Evolutionary conservation across 2,888 invertebrate species (phyloP).

Genomic region (Boloria euphrosyne): DNA sequence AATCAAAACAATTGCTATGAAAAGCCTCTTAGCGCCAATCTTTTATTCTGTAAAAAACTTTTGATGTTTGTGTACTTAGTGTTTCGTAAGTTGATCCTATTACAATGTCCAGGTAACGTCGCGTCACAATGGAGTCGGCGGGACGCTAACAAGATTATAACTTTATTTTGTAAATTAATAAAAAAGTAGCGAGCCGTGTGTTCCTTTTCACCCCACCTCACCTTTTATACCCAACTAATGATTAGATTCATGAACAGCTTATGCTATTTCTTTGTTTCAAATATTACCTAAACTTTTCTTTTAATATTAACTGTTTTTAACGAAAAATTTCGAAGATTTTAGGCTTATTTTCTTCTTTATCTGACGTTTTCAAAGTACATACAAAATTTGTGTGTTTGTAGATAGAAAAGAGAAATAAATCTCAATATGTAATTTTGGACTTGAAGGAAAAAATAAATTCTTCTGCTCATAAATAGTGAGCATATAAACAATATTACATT

Average conservation of each 20-base stretch:
- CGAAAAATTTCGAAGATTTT: too few species aligned
- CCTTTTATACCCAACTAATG: slow-evolving; percentile 32
- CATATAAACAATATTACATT: too few species aligned
- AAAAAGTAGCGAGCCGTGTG: slow-evolving; percentile 65
- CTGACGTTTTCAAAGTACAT: too few species aligned
- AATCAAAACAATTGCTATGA: slow-evolving; percentile 45
- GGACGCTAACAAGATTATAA: slow-evolving; percentile 80
- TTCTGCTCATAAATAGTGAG: too few species aligned
- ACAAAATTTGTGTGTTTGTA: too few species aligned
- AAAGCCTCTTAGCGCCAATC: slow-evolving; percentile 76
- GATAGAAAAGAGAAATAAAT: too few species aligned
- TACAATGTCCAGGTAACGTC: slow-evolving; percentile 78
- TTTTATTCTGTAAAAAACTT: slow-evolving; percentile 67
- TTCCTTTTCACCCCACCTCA: slow-evolving; percentile 51
- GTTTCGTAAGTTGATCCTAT: slow-evolving; percentile 83
- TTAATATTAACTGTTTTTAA: too few species aligned
- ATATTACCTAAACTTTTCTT: too few species aligned
- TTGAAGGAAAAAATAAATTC: too few species aligned
- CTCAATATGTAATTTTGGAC: too few species aligned
- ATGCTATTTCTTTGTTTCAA: slow-evolving; percentile 1
- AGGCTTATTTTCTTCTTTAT: too few species aligned
- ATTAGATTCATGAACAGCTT: slow-evolving; percentile 2
- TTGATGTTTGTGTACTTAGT: slow-evolving; percentile 81
- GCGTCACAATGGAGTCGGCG: slow-evolving; percentile 69
- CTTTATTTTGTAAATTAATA: slow-evolving; percentile 81